Conservation (phyloP, 2,888 invertebrate genomes). For the Zonitis immaculata region DNA sequence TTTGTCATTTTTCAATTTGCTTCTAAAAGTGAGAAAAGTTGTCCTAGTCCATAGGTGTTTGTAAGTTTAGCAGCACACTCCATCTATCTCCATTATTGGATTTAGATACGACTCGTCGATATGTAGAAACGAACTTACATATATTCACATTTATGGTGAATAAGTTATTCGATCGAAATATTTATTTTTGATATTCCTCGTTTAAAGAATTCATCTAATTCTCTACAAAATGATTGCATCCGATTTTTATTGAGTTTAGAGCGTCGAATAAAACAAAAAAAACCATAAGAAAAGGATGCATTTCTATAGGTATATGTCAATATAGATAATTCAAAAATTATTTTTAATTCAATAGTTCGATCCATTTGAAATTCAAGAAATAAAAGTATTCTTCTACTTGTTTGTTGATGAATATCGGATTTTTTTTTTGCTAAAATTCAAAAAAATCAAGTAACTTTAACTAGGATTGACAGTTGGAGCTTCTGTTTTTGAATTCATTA, state of each 20-base stretch:
- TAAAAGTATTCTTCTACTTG: too few relatives aligned
- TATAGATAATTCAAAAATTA: not conserved
- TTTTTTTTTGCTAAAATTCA: too few relatives aligned
- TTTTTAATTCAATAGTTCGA: too few relatives aligned
- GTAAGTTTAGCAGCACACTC: slow-evolving; percentile 28
- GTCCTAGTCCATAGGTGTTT: slow-evolving; percentile 29
- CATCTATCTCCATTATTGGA: slow-evolving; percentile 38
- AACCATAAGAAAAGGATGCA: not conserved
- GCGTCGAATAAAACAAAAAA: too few relatives aligned
- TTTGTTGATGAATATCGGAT: too few relatives aligned
- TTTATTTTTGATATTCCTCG: slow-evolving; percentile 24
- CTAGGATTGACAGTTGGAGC: too few relatives aligned
- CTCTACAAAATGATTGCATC: slow-evolving; percentile 15
- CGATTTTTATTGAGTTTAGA: slow-evolving; percentile 12
- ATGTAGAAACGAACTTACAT: slow-evolving; percentile 25
- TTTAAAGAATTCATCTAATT: slow-evolving; percentile 7
- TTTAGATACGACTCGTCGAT: slow-evolving; percentile 24
- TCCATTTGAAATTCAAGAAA: too few relatives aligned
- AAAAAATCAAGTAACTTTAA: too few relatives aligned
- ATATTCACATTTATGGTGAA: slow-evolving; percentile 3
- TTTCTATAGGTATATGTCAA: not conserved
- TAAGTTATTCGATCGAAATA: slow-evolving; percentile 26
- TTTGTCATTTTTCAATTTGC: slow-evolving; percentile 31
- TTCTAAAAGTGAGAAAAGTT: slow-evolving; percentile 26
- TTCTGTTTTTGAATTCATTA: too few relatives aligned